A percentile compares a stretch with the other conserved stretches of the same genome.
Evolutionary conservation across 2,797 vertebrate species (phyloP).

Genomic region (Muraenolepis orangiensis): DNA sequence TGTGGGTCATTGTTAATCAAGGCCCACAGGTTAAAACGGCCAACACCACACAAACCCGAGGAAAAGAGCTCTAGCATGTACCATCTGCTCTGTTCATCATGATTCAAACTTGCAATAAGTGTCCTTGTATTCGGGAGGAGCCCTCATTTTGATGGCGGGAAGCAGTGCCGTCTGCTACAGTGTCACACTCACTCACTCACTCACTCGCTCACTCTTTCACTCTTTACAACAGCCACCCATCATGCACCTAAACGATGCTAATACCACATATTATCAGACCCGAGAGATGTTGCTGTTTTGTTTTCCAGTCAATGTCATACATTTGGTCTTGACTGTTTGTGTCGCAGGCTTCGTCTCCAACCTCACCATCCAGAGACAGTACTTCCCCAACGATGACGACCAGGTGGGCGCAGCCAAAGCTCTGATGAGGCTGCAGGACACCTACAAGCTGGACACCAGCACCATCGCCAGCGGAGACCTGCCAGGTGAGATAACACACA

Average conservation of each 20-base stretch:
- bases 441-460: constrained; percentile 85
- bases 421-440: constrained; percentile 88
- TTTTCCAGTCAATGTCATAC: neutral
- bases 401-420: constrained; percentile 91
- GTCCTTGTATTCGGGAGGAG: too few species aligned
- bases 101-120: too few species aligned
- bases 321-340: constrained; percentile 4
- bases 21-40: too few species aligned
- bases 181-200: neutral
- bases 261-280: neutral
- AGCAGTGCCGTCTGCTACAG: too few species aligned
- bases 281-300: neutral
- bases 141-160: too few species aligned
- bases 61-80: too few species aligned
- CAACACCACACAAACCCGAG: too few species aligned
- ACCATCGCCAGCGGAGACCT: constrained; percentile 83
- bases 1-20: too few species aligned
- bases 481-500: constrained; percentile 82
- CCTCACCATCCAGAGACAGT: constrained; percentile 88
- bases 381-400: constrained; percentile 90
- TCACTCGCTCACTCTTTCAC: too few species aligned
- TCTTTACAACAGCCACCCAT: too few species aligned
- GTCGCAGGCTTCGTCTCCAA: constrained; percentile 89
- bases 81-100: too few species aligned
- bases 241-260: neutral